Evolutionary conservation across 2,888 invertebrate genomes (phyloP).

Genomic region (Lepidonotus clava): DNA sequence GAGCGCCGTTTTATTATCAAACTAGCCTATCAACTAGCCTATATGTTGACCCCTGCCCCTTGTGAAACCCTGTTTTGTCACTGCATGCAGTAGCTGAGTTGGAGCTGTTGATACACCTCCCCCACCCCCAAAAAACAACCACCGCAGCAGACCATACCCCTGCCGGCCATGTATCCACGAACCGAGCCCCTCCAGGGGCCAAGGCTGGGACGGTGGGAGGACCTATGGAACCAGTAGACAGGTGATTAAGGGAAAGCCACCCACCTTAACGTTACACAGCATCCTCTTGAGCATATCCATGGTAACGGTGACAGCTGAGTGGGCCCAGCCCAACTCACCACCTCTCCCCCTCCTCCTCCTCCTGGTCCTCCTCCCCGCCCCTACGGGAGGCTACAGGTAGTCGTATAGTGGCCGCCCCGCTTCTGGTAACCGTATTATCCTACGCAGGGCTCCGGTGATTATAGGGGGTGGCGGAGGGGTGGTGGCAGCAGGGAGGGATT

Average conservation of each 20-base stretch:
- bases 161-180: background rate
- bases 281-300: constrained; percentile 35
- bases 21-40: too few relatives aligned
- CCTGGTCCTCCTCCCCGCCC: background rate
- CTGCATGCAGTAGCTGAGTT: too few relatives aligned
- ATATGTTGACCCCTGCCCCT: too few relatives aligned
- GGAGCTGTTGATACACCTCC: too few relatives aligned
- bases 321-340: background rate
- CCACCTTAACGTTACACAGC: constrained; percentile 38
- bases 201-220: background rate
- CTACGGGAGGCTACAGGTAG: too few relatives aligned
- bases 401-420: too few relatives aligned
- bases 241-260: background rate
- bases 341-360: background rate
- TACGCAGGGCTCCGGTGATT: too few relatives aligned
- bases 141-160: background rate
- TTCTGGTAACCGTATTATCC: too few relatives aligned
- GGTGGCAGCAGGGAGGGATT: too few relatives aligned
- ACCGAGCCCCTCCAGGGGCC: background rate
- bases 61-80: too few relatives aligned
- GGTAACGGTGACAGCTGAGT: background rate
- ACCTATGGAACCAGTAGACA: background rate
- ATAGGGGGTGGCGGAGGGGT: too few relatives aligned
- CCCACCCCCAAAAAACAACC: background rate
- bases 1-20: too few relatives aligned